Conservation (phyloP, 1,140 invertebrate genomes). For the Dolichoris vasculosae region DNA sequence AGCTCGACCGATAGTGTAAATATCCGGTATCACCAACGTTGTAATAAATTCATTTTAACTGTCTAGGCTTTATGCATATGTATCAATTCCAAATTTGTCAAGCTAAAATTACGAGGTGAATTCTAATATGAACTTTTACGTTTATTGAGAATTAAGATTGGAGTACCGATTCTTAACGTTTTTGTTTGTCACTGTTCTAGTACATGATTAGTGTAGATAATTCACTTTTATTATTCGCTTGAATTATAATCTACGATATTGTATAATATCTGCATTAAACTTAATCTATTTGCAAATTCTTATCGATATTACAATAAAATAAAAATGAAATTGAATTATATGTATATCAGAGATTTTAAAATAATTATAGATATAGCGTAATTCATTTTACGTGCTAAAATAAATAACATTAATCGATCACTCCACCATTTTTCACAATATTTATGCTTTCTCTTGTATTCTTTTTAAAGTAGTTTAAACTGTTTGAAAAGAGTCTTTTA, state of each 20-base stretch:
- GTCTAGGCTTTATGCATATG: not conserved
- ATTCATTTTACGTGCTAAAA: too few relatives aligned
- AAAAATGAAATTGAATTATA: too few relatives aligned
- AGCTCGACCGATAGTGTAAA: not conserved
- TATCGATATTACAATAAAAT: not conserved
- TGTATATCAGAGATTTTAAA: too few relatives aligned
- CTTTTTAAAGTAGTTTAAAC: too few relatives aligned
- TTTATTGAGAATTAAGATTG: slow-evolving; percentile 1
- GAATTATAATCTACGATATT: not conserved
- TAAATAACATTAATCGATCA: not conserved
- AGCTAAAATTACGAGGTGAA: slow-evolving; percentile 5
- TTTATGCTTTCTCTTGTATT: too few relatives aligned
- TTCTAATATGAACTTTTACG: not conserved
- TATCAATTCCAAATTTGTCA: slow-evolving; percentile 23
- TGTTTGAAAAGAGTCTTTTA: not conserved
- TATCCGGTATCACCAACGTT: not conserved
- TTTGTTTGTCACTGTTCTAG: not conserved
- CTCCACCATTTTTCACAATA: not conserved
- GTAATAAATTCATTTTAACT: slow-evolving; percentile 27
- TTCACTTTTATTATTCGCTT: not conserved
- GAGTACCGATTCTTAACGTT: not conserved
- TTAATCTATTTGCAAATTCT: not conserved
- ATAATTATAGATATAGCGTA: too few relatives aligned
- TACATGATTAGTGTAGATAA: not conserved
- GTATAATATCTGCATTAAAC: not conserved